Evolutionary conservation across 1,140 invertebrate species (phyloP).

Genomic region (Coelopa frigida): DNA sequence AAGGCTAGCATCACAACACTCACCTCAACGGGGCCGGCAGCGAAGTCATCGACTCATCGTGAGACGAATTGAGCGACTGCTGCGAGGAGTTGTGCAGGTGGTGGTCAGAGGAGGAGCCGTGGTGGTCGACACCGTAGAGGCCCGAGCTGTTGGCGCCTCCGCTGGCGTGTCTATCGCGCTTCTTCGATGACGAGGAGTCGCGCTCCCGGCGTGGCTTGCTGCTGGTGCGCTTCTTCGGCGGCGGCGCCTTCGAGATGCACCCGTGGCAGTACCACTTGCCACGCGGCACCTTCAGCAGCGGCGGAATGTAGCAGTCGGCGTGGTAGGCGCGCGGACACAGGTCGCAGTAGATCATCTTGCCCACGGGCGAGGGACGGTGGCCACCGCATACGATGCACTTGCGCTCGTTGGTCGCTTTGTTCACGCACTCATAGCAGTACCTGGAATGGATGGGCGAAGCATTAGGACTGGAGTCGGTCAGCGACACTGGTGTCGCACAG

Average conservation of each 20-base stretch:
- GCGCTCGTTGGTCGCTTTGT: constrained; percentile 84
- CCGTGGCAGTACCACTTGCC: constrained; percentile 82
- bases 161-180: constrained; percentile 24
- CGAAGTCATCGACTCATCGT: constrained; percentile 45
- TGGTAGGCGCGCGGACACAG: constrained; percentile 86
- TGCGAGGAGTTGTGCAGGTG: constrained; percentile 35
- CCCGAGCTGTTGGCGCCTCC: constrained; percentile 1
- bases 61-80: constrained; percentile 44
- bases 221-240: constrained; percentile 49
- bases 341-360: constrained; percentile 77
- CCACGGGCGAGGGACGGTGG: constrained; percentile 50
- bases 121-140: constrained; percentile 9
- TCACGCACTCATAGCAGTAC: constrained; percentile 94
- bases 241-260: constrained; percentile 71
- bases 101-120: constrained; percentile 18
- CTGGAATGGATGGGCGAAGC: constrained; percentile 44
- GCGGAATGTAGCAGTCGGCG: constrained; percentile 84
- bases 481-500: no score
- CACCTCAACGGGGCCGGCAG: constrained; percentile 40
- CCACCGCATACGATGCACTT: constrained; percentile 86
- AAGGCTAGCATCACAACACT: no score
- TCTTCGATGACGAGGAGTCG: constrained; percentile 28
- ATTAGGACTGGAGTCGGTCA: no score
- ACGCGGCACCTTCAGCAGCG: constrained; percentile 74
- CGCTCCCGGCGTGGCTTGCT: constrained; percentile 29